Base-by-base conservation (phyloP, 2,113 vertebrate species). In the Conger conger region DNA sequence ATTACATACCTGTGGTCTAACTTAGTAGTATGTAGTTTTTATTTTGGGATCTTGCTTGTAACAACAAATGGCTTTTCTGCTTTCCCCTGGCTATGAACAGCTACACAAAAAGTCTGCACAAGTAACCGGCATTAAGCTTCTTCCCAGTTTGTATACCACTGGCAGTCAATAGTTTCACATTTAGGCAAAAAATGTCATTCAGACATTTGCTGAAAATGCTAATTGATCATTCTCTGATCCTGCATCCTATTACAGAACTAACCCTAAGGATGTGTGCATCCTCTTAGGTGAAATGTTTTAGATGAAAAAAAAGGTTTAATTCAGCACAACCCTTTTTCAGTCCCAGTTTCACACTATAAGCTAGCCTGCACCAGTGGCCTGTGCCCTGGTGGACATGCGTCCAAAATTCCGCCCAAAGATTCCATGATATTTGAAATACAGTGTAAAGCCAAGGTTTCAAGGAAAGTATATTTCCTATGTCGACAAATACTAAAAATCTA, bases 361-460 rank as follows among this genome's bases (percentile, higher is more conserved):
- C 42, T 79, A 15, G 27, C 33, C 63, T 73, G 63, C 4, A 82
- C 23, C 38, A 45, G 37, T 16, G 33, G 60, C n/a, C 7, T 4
- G 3, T 20, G 11, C 53, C 88, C 33, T 63, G 87, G 88, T 91
- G 89, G 85, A 83, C 81, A 87, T 90, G 91, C 89, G 86, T 84
- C 81, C n/a, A 79, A 85, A 86, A 76, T 83, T 82, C 86, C 81
- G 79, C 80, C 38, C 20, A 78, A 30, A 0, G 86, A 85, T 63
- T 63, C n/a, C 27, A 86, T 33, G 81, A 85, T 85, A 90, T 50
- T 36, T 38, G 36, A 81, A 80, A 80, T 84, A 33, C 80, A 83
- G 79, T 23, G 68, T 27, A 60, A 88, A 42, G 27, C 54, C 11
- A 33, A 36, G 18, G 82, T 86, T 85, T 90, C 90, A 86, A 76